Conservation (phyloP, 2,113 vertebrate species). For the Podarcis raffonei region DNA sequence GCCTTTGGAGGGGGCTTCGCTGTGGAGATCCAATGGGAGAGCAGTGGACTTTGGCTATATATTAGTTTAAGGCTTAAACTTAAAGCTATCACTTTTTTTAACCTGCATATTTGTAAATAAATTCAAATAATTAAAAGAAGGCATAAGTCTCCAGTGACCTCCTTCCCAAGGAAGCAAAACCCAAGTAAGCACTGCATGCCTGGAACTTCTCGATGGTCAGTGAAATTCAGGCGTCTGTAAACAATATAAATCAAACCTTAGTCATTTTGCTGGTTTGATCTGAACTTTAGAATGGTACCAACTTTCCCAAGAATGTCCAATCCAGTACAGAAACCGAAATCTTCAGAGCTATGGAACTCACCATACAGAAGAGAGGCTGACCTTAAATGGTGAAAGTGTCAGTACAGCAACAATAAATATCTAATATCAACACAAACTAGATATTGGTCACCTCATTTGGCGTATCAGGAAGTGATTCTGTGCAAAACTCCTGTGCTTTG, state of each 20-base stretch:
- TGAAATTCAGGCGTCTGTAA: not conserved
- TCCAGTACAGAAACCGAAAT: not conserved
- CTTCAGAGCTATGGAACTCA: not conserved
- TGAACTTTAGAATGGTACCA: constrained; percentile 20
- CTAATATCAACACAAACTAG: constrained; percentile 14
- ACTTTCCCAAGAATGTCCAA: not conserved
- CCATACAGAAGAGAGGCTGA: not conserved
- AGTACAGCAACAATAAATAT: constrained; percentile 37
- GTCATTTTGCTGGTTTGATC: not conserved
- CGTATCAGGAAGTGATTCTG: constrained; percentile 1
- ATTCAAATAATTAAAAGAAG: not conserved
- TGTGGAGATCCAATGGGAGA: not conserved
- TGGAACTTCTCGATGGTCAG: not conserved
- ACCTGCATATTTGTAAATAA: not conserved
- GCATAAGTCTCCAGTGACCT: not conserved
- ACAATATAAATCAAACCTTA: not conserved
- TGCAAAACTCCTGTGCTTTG: constrained; percentile 6
- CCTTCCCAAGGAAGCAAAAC: not conserved
- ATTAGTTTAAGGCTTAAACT: not conserved
- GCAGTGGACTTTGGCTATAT: not conserved
- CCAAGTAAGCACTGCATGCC: not conserved
- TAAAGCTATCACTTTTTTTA: not conserved
- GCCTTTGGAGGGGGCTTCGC: not conserved
- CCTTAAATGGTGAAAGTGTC: not conserved
- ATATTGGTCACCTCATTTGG: constrained; percentile 15